Evolutionary conservation across 1,140 invertebrate species (phyloP).

Genomic region (Odontomachus brunneus): DNA sequence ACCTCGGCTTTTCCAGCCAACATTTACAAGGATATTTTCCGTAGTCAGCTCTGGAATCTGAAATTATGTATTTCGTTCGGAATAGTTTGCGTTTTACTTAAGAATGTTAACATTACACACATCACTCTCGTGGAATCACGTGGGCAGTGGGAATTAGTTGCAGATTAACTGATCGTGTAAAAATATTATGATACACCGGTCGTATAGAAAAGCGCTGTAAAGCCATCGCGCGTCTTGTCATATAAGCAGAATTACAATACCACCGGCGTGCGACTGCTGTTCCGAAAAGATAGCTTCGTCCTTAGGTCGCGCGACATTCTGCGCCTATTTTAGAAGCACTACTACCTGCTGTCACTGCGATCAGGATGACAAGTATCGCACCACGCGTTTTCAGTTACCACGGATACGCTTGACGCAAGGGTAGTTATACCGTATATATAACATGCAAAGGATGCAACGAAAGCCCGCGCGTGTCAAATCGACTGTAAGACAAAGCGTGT

Average conservation of each 20-base stretch:
- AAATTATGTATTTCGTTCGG: no score
- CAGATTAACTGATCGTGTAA: constrained; percentile 14
- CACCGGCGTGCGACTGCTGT: not conserved
- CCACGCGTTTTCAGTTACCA: constrained; percentile 52
- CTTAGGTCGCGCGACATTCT: constrained; percentile 12
- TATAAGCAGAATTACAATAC: not conserved
- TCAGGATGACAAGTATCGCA: not conserved
- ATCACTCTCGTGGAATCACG: not conserved
- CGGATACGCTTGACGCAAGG: constrained; percentile 61
- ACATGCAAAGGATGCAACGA: no score
- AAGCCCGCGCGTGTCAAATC: no score
- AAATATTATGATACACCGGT: constrained; percentile 14
- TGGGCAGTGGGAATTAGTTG: constrained; percentile 38
- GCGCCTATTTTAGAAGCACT: constrained; percentile 6
- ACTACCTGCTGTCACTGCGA: constrained; percentile 33
- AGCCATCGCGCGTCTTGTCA: not conserved
- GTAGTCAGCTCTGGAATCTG: not conserved
- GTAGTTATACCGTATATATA: not conserved
- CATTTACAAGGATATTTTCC: not conserved
- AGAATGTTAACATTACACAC: no score
- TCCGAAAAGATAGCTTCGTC: not conserved
- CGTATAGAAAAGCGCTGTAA: constrained; percentile 14
- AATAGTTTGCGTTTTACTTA: no score
- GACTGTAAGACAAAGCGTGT: not conserved
- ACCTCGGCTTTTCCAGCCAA: not conserved